Evolutionary conservation across 92 coral and sea anemone genomes (phyloP), one percentile per base, ranked within the genome.

Genomic region (Zoanthus gigantus): DNA sequence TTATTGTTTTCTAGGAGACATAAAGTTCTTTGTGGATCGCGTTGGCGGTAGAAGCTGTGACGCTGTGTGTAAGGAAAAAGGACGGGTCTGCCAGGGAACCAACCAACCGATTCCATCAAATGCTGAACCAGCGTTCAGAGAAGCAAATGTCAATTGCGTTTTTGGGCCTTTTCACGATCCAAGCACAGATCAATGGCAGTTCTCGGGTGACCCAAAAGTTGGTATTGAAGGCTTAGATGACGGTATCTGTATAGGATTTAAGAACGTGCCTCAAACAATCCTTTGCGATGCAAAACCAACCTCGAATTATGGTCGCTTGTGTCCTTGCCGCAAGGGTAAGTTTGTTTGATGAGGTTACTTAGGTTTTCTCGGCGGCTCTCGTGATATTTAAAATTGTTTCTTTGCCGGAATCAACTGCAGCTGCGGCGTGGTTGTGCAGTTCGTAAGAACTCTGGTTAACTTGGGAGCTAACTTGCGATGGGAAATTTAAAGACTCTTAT

Each of bases 41-140:
- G 60, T 31, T 16, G 85, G 85, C 16, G 85, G 85, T 12, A 81
- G 34, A 34, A 81, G 47, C 18, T 81, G 85, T 14, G 47, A 28
- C 60, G 28, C 65, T 23, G 85, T 81, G 14, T 81, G 85, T 15
- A 42, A 46, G 16, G 75, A 32, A 11, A 45, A 66, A 60, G 85
- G 76, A 5, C 29, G 66, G 5, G 85, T 47, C 44, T 81, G 85
- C 23, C n/a, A 14, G 58, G 60, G 44, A 2, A 81, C 28, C 53
- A 63, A 81, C 18, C 85, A 81, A 34, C 18, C 17, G 66, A 58
- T 58, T 11, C 66, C 66, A 58, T 58, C 66, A 14, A 5, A 13
- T 58, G 66, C 66, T 14, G 18, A 6, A n/a, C 17, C 16, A 58
- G n/a, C 66, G 11, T 58, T 58, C n/a, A 58, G n/a, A 58, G n/a